Evolutionary conservation across 2,888 invertebrate genomes (phyloP).

Genomic region (Caenorhabditis afra): DNA sequence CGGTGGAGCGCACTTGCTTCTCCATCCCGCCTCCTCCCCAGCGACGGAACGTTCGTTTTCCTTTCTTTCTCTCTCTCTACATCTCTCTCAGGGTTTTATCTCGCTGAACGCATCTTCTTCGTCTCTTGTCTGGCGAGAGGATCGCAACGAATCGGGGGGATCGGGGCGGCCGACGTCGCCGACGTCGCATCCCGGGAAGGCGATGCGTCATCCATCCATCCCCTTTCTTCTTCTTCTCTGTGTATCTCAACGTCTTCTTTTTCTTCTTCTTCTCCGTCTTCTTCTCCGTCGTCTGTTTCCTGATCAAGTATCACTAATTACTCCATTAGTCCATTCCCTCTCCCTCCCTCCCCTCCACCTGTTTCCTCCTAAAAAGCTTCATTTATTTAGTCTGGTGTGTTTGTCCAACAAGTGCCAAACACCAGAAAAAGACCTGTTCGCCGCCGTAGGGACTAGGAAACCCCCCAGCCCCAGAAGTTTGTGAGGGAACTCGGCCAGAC

Average conservation of each 20-base stretch:
- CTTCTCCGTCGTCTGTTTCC: conserved; percentile 9
- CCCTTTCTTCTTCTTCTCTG: conserved; percentile 4
- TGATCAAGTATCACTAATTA: conserved; percentile 50
- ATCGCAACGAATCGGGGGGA: not conserved
- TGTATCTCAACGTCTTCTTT: conserved; percentile 5
- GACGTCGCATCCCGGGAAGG: not conserved
- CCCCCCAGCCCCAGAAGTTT: too few species aligned
- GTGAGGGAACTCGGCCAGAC: too few species aligned
- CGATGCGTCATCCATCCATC: conserved; percentile 16
- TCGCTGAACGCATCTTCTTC: conserved; percentile 16
- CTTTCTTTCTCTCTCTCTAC: conserved; percentile 27
- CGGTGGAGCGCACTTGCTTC: not conserved
- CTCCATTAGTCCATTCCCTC: conserved; percentile 44
- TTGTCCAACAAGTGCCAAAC: conserved; percentile 35
- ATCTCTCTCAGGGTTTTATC: not conserved
- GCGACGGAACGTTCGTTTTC: too few species aligned
- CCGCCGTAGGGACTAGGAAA: too few species aligned
- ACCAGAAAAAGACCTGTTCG: conserved; percentile 30
- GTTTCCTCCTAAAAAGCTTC: conserved; percentile 26
- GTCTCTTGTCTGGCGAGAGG: not conserved
- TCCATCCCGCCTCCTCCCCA: too few species aligned
- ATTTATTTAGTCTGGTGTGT: conserved; percentile 48
- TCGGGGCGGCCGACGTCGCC: conserved; percentile 10
- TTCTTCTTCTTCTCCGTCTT: conserved; percentile 11
- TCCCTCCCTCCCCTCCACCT: conserved; percentile 6